Evolutionary conservation across 2,888 invertebrate genomes (phyloP).

Genomic region (Branchipolynoe longqiensis): DNA sequence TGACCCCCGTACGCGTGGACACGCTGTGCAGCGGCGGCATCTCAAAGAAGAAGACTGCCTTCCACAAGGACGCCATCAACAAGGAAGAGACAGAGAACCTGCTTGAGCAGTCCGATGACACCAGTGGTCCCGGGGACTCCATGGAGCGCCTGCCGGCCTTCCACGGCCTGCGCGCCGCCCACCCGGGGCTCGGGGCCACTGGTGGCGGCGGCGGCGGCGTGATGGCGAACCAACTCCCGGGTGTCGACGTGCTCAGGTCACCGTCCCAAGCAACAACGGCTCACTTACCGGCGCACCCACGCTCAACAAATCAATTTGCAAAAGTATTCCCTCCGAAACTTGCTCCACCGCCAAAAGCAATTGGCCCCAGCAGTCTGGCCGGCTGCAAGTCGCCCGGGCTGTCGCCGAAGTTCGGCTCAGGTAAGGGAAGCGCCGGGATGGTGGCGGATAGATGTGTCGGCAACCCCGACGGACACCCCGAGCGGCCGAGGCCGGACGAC

Average conservation of each 20-base stretch:
- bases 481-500: constrained; percentile 68
- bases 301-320: constrained; percentile 53
- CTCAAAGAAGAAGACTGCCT: constrained; percentile 87
- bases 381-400: constrained; percentile 11
- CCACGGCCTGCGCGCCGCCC: background rate
- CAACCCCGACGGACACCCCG: constrained; percentile 60
- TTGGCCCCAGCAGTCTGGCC: background rate
- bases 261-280: constrained; percentile 50
- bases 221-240: constrained; percentile 38
- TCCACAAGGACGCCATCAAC: constrained; percentile 86
- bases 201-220: background rate
- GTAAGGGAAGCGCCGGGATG: background rate
- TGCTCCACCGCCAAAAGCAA: constrained; percentile 59
- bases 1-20: constrained; percentile 22
- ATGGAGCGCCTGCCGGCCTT: constrained; percentile 75
- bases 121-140: constrained; percentile 86
- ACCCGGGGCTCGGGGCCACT: background rate
- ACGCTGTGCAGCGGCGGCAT: background rate
- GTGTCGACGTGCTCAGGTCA: constrained; percentile 46
- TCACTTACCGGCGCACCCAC: constrained; percentile 54
- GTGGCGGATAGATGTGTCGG: constrained; percentile 1
- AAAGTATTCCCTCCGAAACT: constrained; percentile 60
- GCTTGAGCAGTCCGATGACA: constrained; percentile 83
- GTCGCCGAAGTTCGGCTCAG: background rate
- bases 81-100: constrained; percentile 89